Base-by-base conservation (phyloP, 2,113 vertebrate species). In the Bettongia penicillata region DNA sequence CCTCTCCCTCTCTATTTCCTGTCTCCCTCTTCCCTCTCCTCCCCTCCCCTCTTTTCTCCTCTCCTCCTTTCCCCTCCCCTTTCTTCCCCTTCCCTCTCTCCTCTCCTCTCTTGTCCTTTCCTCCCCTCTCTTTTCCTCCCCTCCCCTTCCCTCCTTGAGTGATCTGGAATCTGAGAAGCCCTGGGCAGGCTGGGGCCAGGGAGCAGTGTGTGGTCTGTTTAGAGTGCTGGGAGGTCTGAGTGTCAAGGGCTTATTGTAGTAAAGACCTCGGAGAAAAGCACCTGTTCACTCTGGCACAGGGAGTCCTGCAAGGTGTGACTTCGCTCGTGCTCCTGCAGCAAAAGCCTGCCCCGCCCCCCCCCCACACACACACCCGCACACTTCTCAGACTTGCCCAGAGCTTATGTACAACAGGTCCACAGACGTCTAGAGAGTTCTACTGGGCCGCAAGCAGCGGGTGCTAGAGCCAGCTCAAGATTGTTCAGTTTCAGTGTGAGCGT, bases 1-100 rank as follows among this genome's bases (percentile, higher is more conserved):
- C 24, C 7, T 8, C 53, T 26, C 53, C 2, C 1, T 25, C 16
- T 24, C 5, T 25, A 23, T 8, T 8, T 1, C 8, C 7, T 25
- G 7, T 25, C 6, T 1, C 8, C 7, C 7, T 8, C 6, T 8
- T 7, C 24, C 10, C 26, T 28, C 1, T 9, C 28, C 8, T 9
- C 26, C 9, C 10, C 25, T 9, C 0, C 26, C 3, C 23, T 2
- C 24, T 5, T 55, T 6, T 25, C 8, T 9, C 26, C 10, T 11
- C 9, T 3, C 16, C 28, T 12, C 10, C 28, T 2, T 10, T 31
- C 28, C 28, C 2, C 11, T 61, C 3, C 10, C 11, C 10, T 37
- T 3, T 5, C 57, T 3, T 8, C 3, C 2, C 28, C 28, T 31
- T 7, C 3, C 37, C 16, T 6, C 68, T 19, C 0, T 37, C 25